These are phyloP conservation scores for Cabera pusaria DNA, from an alignment of 2,888 invertebrate genomes.

Conservation along the genomic window DNA sequence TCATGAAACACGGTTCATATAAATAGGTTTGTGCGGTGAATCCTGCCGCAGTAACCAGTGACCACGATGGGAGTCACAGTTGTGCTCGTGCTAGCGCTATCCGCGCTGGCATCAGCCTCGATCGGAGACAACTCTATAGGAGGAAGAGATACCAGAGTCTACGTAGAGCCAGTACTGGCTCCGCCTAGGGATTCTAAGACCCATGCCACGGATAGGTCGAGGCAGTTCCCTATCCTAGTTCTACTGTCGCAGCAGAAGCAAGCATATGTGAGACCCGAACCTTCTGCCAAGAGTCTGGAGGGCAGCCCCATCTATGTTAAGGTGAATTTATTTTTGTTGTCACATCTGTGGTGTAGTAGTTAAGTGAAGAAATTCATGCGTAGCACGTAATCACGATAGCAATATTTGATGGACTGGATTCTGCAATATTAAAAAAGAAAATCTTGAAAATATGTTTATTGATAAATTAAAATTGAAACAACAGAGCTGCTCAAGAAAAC, in stretches of 20 bases:
- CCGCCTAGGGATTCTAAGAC: slow-evolving; percentile 65
- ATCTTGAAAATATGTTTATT: no score
- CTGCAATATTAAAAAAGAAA: no score
- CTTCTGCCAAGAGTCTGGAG: slow-evolving; percentile 61
- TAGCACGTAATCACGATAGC: no score
- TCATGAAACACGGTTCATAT: slow-evolving; percentile 66
- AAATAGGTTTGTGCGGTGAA: slow-evolving; percentile 66
- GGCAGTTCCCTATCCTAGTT: slow-evolving; percentile 72
- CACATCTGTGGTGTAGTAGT: no score
- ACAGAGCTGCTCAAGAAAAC: no score
- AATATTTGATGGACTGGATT: no score
- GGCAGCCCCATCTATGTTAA: slow-evolving; percentile 67
- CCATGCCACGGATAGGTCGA: slow-evolving; percentile 59
- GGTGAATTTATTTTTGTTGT: slow-evolving; percentile 48
- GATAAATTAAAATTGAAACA: no score
- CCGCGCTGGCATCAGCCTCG: slow-evolving; percentile 50
- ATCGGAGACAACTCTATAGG: slow-evolving; percentile 64
- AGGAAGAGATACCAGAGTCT: slow-evolving; percentile 58
- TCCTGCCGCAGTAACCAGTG: slow-evolving; percentile 62
- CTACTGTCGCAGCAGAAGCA: slow-evolving; percentile 56
- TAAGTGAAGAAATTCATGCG: no score
- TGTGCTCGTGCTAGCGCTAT: slow-evolving; percentile 57
- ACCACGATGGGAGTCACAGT: slow-evolving; percentile 63
- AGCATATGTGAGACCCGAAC: slow-evolving; percentile 43
- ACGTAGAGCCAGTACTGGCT: slow-evolving; percentile 70